A percentile compares a stretch with the other conserved stretches of the same genome.
These are phyloP conservation scores for Pseudomugil tenellus DNA, from an alignment of 2,797 vertebrate species.

Conservation along the genomic window DNA sequence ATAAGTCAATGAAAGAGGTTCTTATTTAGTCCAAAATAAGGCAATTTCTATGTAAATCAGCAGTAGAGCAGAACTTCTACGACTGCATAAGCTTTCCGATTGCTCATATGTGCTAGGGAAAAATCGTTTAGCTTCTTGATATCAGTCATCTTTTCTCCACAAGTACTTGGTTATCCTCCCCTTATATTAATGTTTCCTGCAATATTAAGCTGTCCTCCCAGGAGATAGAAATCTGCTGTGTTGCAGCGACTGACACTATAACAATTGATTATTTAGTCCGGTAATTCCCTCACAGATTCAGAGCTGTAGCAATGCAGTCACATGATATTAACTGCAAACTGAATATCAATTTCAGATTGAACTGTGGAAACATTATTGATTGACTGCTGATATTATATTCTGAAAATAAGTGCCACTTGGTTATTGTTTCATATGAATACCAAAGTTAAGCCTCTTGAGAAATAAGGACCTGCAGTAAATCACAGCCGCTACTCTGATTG, in stretches of 20 bases:
- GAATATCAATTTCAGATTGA: conserved; percentile 96
- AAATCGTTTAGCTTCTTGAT: conserved; percentile 96
- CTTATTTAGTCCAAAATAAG: conserved; percentile 96
- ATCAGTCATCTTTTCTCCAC: conserved; percentile 92
- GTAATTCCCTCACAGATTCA: conserved; percentile 93
- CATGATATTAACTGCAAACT: conserved; percentile 92
- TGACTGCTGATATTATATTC: conserved; percentile 95
- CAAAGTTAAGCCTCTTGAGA: conserved; percentile 71
- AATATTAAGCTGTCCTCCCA: conserved; percentile 92
- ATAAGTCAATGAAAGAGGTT: conserved; percentile 77
- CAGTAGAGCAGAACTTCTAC: conserved; percentile 97
- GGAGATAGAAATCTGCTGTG: conserved; percentile 95
- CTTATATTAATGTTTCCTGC: conserved; percentile 90
- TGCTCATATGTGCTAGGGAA: conserved; percentile 93
- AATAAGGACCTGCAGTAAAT: too few relatives aligned
- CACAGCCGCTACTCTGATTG: too few relatives aligned
- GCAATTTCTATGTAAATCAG: conserved; percentile 99
- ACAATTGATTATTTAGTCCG: conserved; percentile 94
- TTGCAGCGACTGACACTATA: conserved; percentile 84
- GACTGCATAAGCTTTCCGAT: conserved; percentile 93
- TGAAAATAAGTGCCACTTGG: conserved; percentile 94
- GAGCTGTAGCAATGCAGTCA: conserved; percentile 86
- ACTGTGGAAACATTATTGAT: conserved; percentile 95
- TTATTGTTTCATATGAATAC: conserved; percentile 97
- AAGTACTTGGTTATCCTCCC: conserved; percentile 95